phyloP scores from a whole-genome alignment of 64 coral and sea anemone species.

The Trachythela sp. region DNA sequence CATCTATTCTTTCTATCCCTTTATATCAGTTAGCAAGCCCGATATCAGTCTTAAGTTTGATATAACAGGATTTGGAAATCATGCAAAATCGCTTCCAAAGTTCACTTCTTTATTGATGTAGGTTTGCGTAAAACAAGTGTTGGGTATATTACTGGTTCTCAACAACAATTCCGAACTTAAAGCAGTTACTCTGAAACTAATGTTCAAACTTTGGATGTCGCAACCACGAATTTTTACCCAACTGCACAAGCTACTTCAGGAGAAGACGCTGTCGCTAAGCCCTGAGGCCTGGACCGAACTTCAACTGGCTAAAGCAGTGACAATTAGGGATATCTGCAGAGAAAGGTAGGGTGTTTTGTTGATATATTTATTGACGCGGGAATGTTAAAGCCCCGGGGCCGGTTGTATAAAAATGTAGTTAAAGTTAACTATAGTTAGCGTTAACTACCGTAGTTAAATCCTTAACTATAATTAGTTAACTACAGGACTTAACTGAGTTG shows the following conservation, averaged over 20 bases:
- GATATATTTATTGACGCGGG: background rate
- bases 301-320: conserved; percentile 72
- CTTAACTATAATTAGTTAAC: too few species aligned
- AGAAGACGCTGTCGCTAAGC: conserved; percentile 24
- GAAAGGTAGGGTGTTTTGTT: conserved; percentile 40
- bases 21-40: too few species aligned
- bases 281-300: conserved; percentile 46
- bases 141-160: conserved; percentile 66
- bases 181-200: conserved; percentile 59
- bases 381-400: background rate
- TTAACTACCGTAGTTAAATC: too few species aligned
- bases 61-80: too few species aligned
- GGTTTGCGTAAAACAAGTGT: conserved; percentile 70
- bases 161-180: conserved; percentile 53
- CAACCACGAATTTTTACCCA: conserved; percentile 83
- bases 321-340: conserved; percentile 79
- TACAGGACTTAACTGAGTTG: too few species aligned
- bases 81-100: too few species aligned
- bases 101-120: background rate
- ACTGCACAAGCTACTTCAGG: conserved; percentile 55
- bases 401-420: too few species aligned
- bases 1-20: too few species aligned
- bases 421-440: too few species aligned
- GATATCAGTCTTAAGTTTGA: too few species aligned
- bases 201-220: conserved; percentile 67